These are phyloP conservation scores for Chironomus riparius DNA, from an alignment of 2,888 invertebrate genomes.

Conservation along the genomic window DNA sequence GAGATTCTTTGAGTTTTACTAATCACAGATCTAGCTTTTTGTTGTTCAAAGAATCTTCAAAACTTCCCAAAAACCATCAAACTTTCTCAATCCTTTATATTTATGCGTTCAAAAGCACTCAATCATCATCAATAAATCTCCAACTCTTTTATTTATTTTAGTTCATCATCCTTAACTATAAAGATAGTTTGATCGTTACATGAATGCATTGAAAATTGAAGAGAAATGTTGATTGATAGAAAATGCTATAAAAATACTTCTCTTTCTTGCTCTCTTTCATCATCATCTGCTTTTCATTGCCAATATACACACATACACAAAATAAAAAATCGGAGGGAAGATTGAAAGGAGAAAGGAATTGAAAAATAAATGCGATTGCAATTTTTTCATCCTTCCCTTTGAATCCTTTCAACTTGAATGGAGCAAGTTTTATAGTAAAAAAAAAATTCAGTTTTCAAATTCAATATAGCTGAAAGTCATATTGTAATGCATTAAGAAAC, in stretches of 20 bases:
- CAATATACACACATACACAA: background rate
- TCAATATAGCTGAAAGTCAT: background rate
- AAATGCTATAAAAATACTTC: background rate
- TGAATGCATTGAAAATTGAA: background rate
- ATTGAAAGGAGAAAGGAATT: background rate
- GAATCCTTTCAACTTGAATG: background rate
- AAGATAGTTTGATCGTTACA: background rate
- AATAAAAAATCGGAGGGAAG: background rate
- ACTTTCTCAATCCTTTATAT: no score
- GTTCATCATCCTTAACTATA: no score
- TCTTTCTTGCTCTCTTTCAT: background rate
- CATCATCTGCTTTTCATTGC: no score
- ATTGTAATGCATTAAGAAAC: background rate
- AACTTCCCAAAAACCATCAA: no score
- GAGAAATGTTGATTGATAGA: background rate
- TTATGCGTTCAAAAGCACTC: no score
- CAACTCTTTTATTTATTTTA: no score
- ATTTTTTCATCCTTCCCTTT: background rate
- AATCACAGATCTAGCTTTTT: no score
- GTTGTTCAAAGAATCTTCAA: no score
- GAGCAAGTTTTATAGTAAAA: background rate
- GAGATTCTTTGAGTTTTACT: no score
- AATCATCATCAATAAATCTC: no score
- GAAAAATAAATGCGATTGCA: background rate
- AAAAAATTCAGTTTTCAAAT: background rate